Percentiles rank a stretch among this genome's conserved stretches.
These are phyloP conservation scores for Muricea muricata DNA, from an alignment of 92 coral and sea anemone genomes.

Conservation along the genomic window DNA sequence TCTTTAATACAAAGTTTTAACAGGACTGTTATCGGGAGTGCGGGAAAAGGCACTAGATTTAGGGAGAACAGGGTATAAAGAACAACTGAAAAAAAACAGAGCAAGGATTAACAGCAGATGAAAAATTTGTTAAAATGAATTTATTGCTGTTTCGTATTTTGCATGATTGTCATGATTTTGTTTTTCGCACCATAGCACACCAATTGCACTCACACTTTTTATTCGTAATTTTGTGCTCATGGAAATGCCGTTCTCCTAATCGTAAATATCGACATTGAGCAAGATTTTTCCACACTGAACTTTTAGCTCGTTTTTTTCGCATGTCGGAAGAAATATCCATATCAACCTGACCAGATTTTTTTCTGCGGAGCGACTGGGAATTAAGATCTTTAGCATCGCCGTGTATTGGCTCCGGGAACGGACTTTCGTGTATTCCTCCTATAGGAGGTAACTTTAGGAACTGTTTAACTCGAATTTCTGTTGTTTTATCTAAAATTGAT, in stretches of 20 bases:
- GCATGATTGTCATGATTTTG: neutral
- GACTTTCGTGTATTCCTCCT: conserved; percentile 32
- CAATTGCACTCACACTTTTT: conserved; percentile 28
- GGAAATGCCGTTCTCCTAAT: neutral
- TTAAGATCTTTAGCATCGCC: neutral
- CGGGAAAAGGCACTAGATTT: too few species aligned
- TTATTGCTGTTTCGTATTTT: too few species aligned
- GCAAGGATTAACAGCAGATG: too few species aligned
- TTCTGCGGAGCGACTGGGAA: neutral
- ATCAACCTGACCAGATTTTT: neutral
- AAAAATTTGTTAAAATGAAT: too few species aligned
- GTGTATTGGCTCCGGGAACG: neutral
- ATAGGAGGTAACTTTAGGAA: conserved; percentile 32
- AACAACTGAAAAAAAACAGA: too few species aligned
- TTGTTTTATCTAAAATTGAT: conserved; percentile 13
- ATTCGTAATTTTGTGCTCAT: neutral
- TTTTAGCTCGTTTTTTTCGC: neutral
- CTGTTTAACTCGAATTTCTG: conserved; percentile 16
- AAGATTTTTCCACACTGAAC: conserved; percentile 33
- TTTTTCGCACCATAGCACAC: conserved; percentile 37
- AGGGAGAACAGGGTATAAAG: too few species aligned
- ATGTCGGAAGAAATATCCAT: neutral
- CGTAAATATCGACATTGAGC: conserved; percentile 36
- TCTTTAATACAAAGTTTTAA: too few species aligned
- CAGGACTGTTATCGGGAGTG: too few species aligned